Percentiles rank a stretch among this genome's conserved stretches.
phyloP scores from a whole-genome alignment of 2,888 invertebrate species.

The Brenthis daphne region DNA sequence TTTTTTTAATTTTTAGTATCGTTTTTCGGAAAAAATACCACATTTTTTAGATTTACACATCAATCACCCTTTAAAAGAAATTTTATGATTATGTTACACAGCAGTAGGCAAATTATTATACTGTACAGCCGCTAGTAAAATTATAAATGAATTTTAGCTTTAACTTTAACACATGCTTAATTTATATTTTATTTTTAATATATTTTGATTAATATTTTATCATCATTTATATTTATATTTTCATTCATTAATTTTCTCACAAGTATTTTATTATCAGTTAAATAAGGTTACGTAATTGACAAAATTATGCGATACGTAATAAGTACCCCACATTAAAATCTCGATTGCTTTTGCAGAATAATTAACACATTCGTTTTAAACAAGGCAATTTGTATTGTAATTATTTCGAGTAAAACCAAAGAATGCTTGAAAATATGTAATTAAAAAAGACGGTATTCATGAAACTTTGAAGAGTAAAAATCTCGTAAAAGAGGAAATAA shows the following conservation, averaged over 20 bases:
- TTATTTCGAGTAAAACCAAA: constrained; percentile 6
- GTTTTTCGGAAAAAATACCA: background rate
- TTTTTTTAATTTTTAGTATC: too few species aligned
- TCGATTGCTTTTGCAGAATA: background rate
- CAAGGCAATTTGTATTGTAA: constrained; percentile 18
- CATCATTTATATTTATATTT: too few species aligned
- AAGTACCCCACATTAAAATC: background rate
- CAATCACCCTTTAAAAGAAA: background rate
- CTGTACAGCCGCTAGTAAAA: too few species aligned
- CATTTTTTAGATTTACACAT: background rate
- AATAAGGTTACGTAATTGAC: background rate
- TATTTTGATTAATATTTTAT: too few species aligned
- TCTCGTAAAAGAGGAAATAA: background rate
- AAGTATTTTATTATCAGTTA: background rate
- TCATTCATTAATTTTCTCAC: background rate
- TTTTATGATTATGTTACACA: background rate
- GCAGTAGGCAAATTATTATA: constrained; percentile 1
- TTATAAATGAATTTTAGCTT: background rate
- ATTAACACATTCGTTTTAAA: constrained; percentile 10
- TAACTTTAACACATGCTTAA: background rate
- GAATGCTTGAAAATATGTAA: constrained; percentile 5
- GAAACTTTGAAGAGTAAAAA: background rate
- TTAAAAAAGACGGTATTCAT: constrained; percentile 1
- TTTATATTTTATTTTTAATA: background rate
- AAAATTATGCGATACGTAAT: constrained; percentile 2